phyloP scores from a whole-genome alignment of 2,797 vertebrate species.

The Gephyroberyx darwinii region DNA sequence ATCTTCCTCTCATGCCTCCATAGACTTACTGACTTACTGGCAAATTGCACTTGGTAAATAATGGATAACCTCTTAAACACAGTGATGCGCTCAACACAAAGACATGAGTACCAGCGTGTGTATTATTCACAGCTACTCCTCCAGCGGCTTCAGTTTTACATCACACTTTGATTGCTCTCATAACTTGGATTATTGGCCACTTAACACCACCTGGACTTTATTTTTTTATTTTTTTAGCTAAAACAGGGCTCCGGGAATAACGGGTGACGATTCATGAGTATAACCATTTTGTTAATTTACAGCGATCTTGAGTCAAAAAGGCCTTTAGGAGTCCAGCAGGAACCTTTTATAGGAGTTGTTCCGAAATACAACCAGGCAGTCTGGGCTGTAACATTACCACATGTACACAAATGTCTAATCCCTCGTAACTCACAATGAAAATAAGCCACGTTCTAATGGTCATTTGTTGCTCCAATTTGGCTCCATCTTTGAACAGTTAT shows the following conservation, averaged over 20 bases:
- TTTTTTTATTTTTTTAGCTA: not conserved
- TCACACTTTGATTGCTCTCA: slow-evolving; percentile 38
- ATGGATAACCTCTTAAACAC: slow-evolving; percentile 16
- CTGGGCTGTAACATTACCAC: no score
- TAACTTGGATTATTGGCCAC: slow-evolving; percentile 45
- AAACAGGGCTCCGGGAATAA: slow-evolving; percentile 2
- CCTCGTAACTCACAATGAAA: no score
- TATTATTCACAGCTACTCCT: slow-evolving; percentile 40
- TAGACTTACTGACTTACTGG: slow-evolving; percentile 11
- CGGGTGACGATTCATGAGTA: no score
- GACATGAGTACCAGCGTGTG: not conserved
- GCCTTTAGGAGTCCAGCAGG: no score
- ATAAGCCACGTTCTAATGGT: no score
- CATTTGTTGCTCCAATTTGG: not conserved
- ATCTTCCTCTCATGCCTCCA: slow-evolving; percentile 6
- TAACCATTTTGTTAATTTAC: no score
- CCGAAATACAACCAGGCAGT: no score
- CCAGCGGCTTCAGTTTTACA: slow-evolving; percentile 45
- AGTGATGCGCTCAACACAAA: slow-evolving; percentile 28
- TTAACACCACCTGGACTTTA: slow-evolving; percentile 25
- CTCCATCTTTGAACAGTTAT: not conserved
- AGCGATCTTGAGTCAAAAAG: no score
- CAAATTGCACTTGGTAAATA: slow-evolving; percentile 41
- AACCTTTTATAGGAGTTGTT: no score
- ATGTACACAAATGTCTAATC: no score